Percentiles rank a stretch among this genome's conserved stretches.
Conservation (phyloP, 2,797 vertebrate genomes). For the Manis pentadactyla region DNA sequence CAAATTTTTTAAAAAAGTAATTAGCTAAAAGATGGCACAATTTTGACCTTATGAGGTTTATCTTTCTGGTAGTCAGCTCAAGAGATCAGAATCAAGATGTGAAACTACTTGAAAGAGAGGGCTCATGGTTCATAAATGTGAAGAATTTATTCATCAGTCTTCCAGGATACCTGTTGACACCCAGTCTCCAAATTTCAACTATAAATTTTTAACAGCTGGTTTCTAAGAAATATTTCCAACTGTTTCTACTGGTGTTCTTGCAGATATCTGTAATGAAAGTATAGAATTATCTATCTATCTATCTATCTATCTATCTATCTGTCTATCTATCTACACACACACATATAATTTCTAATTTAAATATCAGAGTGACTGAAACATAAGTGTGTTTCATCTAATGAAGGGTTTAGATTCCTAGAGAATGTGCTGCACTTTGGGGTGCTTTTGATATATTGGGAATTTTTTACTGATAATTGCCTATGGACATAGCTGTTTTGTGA, state of each 20-base stretch:
- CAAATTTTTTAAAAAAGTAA: not conserved
- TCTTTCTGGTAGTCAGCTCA: not conserved
- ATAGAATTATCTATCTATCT: not conserved
- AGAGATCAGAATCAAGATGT: not conserved
- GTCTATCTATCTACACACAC: not conserved
- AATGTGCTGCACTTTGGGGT: not conserved
- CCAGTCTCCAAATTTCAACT: not conserved
- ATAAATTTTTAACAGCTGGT: not conserved
- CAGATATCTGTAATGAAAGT: not conserved
- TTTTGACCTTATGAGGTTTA: not conserved
- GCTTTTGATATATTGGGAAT: not conserved
- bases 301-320: not conserved
- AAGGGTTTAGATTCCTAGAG: slow-evolving; percentile 8
- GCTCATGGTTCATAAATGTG: not conserved
- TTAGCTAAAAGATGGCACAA: not conserved
- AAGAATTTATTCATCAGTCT: not conserved
- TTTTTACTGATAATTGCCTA: not conserved
- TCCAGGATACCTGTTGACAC: not conserved
- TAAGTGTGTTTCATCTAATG: not conserved
- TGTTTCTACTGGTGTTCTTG: not conserved
- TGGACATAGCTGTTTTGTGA: not conserved
- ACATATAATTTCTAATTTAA: slow-evolving; percentile 23
- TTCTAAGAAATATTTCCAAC: slow-evolving; percentile 26
- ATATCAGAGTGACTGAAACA: not conserved
- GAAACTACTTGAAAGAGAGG: not conserved